Percentiles rank a stretch among this genome's conserved stretches.
Evolutionary conservation across 1,140 invertebrate species (phyloP).

Genomic region (Ceratina calcarata): DNA sequence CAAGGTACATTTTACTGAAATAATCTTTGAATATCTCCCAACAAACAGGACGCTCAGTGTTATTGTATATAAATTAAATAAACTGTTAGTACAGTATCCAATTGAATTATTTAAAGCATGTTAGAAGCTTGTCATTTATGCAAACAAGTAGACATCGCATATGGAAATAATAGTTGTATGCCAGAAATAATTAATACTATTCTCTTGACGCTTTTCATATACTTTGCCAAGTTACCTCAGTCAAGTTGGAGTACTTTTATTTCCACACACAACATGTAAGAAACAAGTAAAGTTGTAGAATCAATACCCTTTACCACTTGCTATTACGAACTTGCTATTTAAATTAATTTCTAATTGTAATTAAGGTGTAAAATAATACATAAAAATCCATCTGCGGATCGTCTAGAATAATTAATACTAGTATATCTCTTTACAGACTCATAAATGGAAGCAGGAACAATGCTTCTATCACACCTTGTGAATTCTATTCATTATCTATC

Average conservation of each 20-base stretch:
- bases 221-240: too few species aligned
- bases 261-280: slow-evolving; percentile 48
- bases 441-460: too few species aligned
- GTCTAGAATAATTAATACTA: too few species aligned
- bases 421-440: too few species aligned
- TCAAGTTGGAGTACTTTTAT: slow-evolving; percentile 10
- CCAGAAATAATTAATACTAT: neutral
- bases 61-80: slow-evolving; percentile 53
- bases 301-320: neutral
- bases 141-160: slow-evolving; percentile 47
- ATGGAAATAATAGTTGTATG: slow-evolving; percentile 38
- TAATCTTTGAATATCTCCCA: slow-evolving; percentile 47
- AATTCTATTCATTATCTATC: too few species aligned
- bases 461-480: too few species aligned
- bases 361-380: too few species aligned
- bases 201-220: too few species aligned
- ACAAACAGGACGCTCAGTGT: slow-evolving; percentile 58
- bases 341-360: too few species aligned
- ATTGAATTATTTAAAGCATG: slow-evolving; percentile 55
- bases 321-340: too few species aligned
- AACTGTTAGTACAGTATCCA: slow-evolving; percentile 49
- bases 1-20: slow-evolving; percentile 44
- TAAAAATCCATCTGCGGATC: too few species aligned
- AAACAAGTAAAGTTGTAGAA: slow-evolving; percentile 45
- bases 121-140: slow-evolving; percentile 57